Conservation (phyloP, 1,140 invertebrate genomes). For the Musca domestica region DNA sequence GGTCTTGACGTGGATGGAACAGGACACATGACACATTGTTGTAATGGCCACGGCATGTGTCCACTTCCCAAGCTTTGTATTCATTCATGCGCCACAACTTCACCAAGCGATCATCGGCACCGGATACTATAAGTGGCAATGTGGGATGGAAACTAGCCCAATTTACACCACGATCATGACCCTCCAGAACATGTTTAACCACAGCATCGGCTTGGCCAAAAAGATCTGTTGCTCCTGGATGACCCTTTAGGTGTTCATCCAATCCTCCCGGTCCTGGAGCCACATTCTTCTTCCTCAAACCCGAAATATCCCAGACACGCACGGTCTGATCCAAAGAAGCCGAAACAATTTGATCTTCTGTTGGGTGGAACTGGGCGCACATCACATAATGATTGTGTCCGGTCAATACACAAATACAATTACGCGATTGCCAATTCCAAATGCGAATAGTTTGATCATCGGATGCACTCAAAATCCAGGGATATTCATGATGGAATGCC, state of each 20-base stretch:
- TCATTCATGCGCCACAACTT: constrained; percentile 99
- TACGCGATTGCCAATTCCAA: constrained; percentile 99
- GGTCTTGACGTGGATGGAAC: constrained; percentile 95
- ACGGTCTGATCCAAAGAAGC: constrained; percentile 98
- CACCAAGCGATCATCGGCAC: constrained; percentile 95
- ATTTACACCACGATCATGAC: constrained; percentile 96
- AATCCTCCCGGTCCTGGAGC: constrained; percentile 88
- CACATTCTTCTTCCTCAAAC: constrained; percentile 94
- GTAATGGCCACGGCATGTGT: constrained; percentile 98
- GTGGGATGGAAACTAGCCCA: constrained; percentile 97
- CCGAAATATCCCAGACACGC: constrained; percentile 98
- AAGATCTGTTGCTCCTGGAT: constrained; percentile 86
- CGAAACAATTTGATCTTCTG: constrained; percentile 95
- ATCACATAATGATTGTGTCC: constrained; percentile 99
- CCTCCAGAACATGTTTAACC: constrained; percentile 97
- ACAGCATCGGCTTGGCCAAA: constrained; percentile 97
- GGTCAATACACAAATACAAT: constrained; percentile 92
- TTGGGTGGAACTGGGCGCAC: constrained; percentile 98
- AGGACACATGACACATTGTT: constrained; percentile 98
- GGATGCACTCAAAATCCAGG: constrained; percentile 97
- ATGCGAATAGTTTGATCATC: constrained; percentile 88
- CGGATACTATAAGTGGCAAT: constrained; percentile 93
- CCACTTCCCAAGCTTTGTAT: constrained; percentile 98
- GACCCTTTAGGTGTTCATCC: constrained; percentile 80
- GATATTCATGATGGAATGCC: constrained; percentile 98